Evolutionary conservation across 1,140 invertebrate species (phyloP).

Genomic region (Teleogryllus occipitalis): DNA sequence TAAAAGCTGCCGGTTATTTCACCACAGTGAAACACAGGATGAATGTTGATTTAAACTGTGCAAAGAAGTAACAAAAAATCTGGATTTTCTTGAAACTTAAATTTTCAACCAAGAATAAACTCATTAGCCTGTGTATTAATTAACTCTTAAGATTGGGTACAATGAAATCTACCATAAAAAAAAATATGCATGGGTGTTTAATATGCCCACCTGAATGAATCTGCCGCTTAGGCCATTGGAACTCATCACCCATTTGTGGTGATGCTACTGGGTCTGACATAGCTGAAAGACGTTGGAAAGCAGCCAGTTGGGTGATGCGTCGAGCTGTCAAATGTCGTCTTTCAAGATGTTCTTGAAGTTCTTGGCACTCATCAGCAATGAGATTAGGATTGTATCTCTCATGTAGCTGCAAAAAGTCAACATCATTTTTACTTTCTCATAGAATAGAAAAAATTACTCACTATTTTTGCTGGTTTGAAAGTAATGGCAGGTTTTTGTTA

Average conservation of each 20-base stretch:
- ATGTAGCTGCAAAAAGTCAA: slow-evolving; percentile 31
- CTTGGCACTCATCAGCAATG: slow-evolving; percentile 35
- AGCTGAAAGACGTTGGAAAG: neutral
- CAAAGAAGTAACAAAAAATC: too few species aligned
- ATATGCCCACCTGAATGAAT: neutral
- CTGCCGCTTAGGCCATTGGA: neutral
- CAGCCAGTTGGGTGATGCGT: slow-evolving; percentile 25
- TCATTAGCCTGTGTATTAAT: too few species aligned
- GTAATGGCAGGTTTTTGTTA: too few species aligned
- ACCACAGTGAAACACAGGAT: too few species aligned
- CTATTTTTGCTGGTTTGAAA: neutral
- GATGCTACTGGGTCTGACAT: neutral
- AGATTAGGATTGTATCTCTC: slow-evolving; percentile 37
- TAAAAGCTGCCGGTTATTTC: too few species aligned
- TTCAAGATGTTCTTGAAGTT: slow-evolving; percentile 31
- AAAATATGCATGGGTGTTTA: too few species aligned
- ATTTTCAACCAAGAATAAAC: too few species aligned
- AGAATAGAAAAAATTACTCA: neutral
- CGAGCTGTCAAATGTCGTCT: slow-evolving; percentile 31
- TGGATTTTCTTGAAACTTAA: too few species aligned
- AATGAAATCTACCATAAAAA: too few species aligned
- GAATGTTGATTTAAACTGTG: too few species aligned
- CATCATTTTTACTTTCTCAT: too few species aligned
- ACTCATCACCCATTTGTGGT: neutral
- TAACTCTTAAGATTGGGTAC: too few species aligned